These are phyloP conservation scores for Nerophis lumbriciformis DNA, from an alignment of 2,113 vertebrate genomes.

Conservation along the genomic window DNA sequence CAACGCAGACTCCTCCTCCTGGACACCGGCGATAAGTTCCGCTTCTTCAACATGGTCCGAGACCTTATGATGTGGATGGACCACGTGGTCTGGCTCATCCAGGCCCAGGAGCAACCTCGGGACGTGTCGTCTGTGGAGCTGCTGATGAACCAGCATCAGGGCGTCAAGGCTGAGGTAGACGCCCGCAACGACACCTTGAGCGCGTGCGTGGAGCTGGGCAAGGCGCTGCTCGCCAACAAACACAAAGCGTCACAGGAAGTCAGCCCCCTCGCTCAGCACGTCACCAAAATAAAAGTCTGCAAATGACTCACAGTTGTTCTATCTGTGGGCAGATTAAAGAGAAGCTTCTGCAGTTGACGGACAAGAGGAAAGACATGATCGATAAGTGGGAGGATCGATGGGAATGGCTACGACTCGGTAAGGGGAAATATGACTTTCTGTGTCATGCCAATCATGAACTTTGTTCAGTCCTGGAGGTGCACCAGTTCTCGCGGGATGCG, in stretches of 20 bases:
- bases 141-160: slow-evolving; percentile 99
- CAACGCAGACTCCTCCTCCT: slow-evolving; percentile 82
- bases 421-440: slow-evolving; percentile 15
- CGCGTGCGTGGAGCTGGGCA: slow-evolving; percentile 94
- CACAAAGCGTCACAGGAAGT: slow-evolving; percentile 98
- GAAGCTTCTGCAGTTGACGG: slow-evolving; percentile 87
- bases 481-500: slow-evolving; percentile 83
- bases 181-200: slow-evolving; percentile 98
- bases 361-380: slow-evolving; percentile 97
- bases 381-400: slow-evolving; percentile 94
- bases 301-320: too few species aligned
- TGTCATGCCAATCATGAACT: not conserved
- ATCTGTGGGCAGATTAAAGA: slow-evolving; percentile 81
- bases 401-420: slow-evolving; percentile 96
- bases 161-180: slow-evolving; percentile 98
- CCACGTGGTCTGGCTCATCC: slow-evolving; percentile 94
- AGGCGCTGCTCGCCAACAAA: slow-evolving; percentile 90
- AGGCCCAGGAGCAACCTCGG: slow-evolving; percentile 86
- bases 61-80: slow-evolving; percentile 99
- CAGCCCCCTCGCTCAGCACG: slow-evolving; percentile 52
- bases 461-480: slow-evolving; percentile 64
- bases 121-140: slow-evolving; percentile 97
- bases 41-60: slow-evolving; percentile 97
- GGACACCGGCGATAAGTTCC: slow-evolving; percentile 98
- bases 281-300: not conserved